These are phyloP conservation scores for Bombus cullumanus DNA, from an alignment of 1,140 invertebrate genomes.

Conservation along the genomic window DNA sequence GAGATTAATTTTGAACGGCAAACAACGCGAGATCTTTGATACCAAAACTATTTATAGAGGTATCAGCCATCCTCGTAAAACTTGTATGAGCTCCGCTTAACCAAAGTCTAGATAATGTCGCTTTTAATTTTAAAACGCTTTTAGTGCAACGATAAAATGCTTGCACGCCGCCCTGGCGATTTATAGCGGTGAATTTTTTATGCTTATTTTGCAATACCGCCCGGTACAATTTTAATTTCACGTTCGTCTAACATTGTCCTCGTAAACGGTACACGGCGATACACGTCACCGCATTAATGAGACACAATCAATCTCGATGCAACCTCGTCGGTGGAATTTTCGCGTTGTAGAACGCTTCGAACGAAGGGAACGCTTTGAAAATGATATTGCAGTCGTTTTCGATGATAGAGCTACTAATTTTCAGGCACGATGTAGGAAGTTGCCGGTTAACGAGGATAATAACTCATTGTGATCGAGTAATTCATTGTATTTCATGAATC, in stretches of 20 bases:
- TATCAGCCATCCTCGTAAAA: constrained; percentile 60
- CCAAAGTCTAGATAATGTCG: constrained; percentile 49
- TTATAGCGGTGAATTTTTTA: constrained; percentile 31
- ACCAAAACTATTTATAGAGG: constrained; percentile 60
- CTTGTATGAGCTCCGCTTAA: constrained; percentile 53
- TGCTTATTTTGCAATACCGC: constrained; percentile 1
- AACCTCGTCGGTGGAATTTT: not conserved
- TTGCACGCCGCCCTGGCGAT: not conserved
- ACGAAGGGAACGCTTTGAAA: not conserved
- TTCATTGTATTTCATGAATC: constrained; percentile 8
- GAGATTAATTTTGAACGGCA: constrained; percentile 63
- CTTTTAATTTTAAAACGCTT: constrained; percentile 63
- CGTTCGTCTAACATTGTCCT: not conserved
- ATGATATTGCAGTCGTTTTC: not conserved
- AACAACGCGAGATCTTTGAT: constrained; percentile 55
- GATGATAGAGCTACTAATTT: not conserved
- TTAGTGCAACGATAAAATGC: constrained; percentile 47
- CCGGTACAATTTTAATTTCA: constrained; percentile 32
- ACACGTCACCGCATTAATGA: not conserved
- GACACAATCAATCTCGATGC: constrained; percentile 1
- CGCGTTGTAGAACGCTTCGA: not conserved
- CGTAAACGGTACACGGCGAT: not conserved
- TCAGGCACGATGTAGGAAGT: not conserved
- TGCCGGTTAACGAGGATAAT: not conserved
- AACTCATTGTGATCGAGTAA: constrained; percentile 12